phyloP scores from a whole-genome alignment of 2,113 vertebrate species.

The Pachycephala philippinensis region DNA sequence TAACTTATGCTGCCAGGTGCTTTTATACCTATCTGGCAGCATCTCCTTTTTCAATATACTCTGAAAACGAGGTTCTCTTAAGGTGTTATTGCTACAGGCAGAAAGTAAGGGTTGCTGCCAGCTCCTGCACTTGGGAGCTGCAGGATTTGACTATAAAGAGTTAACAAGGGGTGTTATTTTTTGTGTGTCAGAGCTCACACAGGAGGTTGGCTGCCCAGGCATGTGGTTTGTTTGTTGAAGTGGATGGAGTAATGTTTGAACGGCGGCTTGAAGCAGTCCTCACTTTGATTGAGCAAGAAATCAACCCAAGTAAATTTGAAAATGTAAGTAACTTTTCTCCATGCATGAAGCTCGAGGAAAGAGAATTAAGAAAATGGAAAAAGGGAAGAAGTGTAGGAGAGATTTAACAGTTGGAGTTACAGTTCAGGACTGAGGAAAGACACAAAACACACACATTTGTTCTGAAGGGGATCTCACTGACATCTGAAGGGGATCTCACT shows the following conservation, averaged over 20 bases:
- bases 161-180: background rate
- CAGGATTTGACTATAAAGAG: background rate
- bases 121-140: background rate
- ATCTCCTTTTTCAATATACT: background rate
- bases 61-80: background rate
- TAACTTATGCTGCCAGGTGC: accelerated
- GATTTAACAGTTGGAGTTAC: background rate
- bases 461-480: background rate
- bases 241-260: conserved; percentile 82
- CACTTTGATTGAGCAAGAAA: conserved; percentile 82
- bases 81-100: background rate
- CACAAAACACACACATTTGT: background rate
- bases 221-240: conserved; percentile 90
- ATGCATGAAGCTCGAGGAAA: background rate
- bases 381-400: background rate
- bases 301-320: conserved; percentile 80
- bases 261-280: conserved; percentile 79
- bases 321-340: conserved; percentile 75
- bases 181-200: conserved; percentile 72
- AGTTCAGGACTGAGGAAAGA: background rate
- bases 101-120: background rate
- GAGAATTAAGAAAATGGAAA: background rate
- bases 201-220: conserved; percentile 85
- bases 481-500: background rate
- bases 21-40: background rate